These are phyloP conservation scores for Drosophila sproati DNA, from an alignment of 1,140 invertebrate genomes.

Conservation along the genomic window DNA sequence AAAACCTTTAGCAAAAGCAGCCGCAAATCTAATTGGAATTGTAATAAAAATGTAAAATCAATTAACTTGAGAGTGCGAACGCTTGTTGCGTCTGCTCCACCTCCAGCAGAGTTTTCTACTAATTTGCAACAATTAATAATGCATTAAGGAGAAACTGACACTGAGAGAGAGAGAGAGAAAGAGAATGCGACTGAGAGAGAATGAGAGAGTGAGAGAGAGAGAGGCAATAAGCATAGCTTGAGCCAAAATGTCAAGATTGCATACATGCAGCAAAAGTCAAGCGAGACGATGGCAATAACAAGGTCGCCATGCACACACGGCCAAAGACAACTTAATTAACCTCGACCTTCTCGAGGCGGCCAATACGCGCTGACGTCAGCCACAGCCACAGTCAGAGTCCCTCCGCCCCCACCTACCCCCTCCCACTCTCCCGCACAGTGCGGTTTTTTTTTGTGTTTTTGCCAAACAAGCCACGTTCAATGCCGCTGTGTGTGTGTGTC, in stretches of 20 bases:
- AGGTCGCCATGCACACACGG: constrained; percentile 57
- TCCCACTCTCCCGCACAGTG: too few species aligned
- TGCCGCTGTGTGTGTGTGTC: constrained; percentile 39
- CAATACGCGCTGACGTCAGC: constrained; percentile 66
- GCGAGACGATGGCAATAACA: constrained; percentile 43
- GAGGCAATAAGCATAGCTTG: neutral
- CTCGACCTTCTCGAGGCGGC: constrained; percentile 75
- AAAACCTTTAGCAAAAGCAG: constrained; percentile 9
- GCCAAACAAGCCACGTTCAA: constrained; percentile 61
- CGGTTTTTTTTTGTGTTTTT: constrained; percentile 1
- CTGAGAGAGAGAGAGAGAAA: neutral
- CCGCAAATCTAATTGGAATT: constrained; percentile 75
- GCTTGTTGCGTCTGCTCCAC: constrained; percentile 2
- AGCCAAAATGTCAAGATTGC: constrained; percentile 76
- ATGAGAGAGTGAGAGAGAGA: neutral
- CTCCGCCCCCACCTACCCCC: too few species aligned
- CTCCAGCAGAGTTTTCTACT: constrained; percentile 25
- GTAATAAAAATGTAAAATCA: constrained; percentile 75
- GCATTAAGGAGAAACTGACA: constrained; percentile 42
- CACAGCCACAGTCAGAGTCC: constrained; percentile 3
- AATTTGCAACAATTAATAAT: constrained; percentile 72
- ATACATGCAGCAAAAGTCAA: constrained; percentile 37
- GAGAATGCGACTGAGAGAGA: neutral
- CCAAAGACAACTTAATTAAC: constrained; percentile 83
- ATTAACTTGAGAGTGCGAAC: constrained; percentile 55